Percentiles rank a stretch among this genome's conserved stretches.
Conservation (phyloP, 2,888 invertebrate species). For the Rhingia campestris region DNA sequence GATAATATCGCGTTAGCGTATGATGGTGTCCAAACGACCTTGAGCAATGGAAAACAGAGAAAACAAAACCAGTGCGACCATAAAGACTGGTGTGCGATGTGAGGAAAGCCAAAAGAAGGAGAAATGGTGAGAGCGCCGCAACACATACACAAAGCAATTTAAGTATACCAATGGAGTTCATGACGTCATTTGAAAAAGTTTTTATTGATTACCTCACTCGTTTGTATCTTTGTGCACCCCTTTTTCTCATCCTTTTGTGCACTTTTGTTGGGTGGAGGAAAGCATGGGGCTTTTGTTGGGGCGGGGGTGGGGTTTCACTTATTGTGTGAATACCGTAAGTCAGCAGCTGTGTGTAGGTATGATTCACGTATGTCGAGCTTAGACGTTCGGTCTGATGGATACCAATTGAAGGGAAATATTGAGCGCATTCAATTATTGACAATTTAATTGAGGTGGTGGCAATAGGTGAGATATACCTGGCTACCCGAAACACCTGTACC, state of each 20-base stretch:
- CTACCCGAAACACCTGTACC: no score
- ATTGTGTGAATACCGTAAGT: not conserved
- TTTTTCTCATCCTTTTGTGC: not conserved
- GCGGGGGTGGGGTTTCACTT: not conserved
- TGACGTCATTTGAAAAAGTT: conserved; percentile 65
- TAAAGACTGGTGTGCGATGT: not conserved
- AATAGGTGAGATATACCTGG: no score
- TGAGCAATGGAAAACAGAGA: conserved; percentile 51
- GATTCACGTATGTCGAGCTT: not conserved
- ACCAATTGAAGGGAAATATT: not conserved
- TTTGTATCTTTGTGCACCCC: not conserved
- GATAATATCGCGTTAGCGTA: not conserved
- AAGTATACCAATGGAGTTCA: not conserved
- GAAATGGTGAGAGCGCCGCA: not conserved
- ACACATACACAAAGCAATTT: not conserved
- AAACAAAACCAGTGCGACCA: not conserved
- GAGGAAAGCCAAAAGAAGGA: not conserved
- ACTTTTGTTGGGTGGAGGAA: not conserved
- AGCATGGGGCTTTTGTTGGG: not conserved
- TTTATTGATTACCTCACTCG: conserved; percentile 65
- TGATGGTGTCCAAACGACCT: conserved; percentile 62
- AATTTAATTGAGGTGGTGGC: not conserved
- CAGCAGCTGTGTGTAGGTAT: not conserved
- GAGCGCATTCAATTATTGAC: not conserved
- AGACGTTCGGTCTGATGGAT: not conserved